Conservation (phyloP, 2,888 invertebrate species). For the Eupithecia abbreviata region DNA sequence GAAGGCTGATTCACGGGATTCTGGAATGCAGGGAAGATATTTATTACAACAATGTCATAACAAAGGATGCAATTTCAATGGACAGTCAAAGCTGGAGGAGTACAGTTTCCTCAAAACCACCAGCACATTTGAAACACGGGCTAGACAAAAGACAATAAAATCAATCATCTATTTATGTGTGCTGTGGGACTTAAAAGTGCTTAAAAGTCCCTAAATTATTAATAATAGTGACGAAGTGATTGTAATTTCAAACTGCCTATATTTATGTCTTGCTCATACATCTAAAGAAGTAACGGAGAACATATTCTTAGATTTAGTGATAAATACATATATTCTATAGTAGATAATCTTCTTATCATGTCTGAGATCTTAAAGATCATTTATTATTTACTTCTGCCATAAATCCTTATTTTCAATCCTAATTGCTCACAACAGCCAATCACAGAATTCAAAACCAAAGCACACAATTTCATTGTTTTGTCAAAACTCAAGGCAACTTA, state of each 20-base stretch:
- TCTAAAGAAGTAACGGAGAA: not conserved
- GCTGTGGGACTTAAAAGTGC: too few relatives aligned
- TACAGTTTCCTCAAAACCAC: not conserved
- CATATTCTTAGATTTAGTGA: not conserved
- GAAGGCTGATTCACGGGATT: constrained; percentile 94
- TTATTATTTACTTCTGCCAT: too few relatives aligned
- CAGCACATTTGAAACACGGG: not conserved
- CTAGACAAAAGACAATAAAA: not conserved
- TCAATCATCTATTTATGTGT: too few relatives aligned
- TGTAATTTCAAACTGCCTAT: too few relatives aligned
- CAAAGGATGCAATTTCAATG: not conserved
- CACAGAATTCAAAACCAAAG: not conserved
- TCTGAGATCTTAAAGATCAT: too few relatives aligned
- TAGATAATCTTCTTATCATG: too few relatives aligned
- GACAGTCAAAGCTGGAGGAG: not conserved
- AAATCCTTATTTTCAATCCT: not conserved
- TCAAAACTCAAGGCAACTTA: constrained; percentile 35
- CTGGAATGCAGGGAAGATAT: constrained; percentile 73
- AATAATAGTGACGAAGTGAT: too few relatives aligned
- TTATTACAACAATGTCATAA: not conserved
- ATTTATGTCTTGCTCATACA: too few relatives aligned
- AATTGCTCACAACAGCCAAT: not conserved
- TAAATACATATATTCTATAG: too few relatives aligned
- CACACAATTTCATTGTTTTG: constrained; percentile 32
- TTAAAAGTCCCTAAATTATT: too few relatives aligned